Evolutionary conservation across 2,113 vertebrate species (phyloP).

Genomic region (Alethe castanea): DNA sequence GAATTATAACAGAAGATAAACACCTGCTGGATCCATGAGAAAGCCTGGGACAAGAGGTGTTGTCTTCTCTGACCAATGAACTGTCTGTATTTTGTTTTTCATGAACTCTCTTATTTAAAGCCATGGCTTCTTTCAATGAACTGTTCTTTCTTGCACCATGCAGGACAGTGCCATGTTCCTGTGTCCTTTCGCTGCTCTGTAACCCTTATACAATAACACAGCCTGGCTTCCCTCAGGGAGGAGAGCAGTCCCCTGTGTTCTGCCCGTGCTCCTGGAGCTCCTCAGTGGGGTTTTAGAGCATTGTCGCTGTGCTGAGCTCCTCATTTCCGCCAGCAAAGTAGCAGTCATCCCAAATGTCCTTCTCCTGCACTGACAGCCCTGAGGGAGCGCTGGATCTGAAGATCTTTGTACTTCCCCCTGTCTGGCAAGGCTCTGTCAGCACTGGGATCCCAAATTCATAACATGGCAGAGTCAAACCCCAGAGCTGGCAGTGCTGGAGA

Average conservation of each 20-base stretch:
- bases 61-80: too few species aligned
- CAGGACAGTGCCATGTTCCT: too few species aligned
- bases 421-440: not conserved
- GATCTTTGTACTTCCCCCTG: too few species aligned
- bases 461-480: not conserved
- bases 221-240: not conserved
- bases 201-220: too few species aligned
- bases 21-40: too few species aligned
- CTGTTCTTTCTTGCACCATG: too few species aligned
- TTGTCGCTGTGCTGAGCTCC: not conserved
- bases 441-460: not conserved
- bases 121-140: too few species aligned
- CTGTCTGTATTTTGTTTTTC: too few species aligned
- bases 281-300: accelerated
- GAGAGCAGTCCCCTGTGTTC: not conserved
- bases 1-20: too few species aligned
- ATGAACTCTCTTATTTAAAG: too few species aligned
- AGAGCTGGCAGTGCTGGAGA: not conserved
- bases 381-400: accelerated
- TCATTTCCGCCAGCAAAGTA: not conserved
- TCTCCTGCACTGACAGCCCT: accelerated
- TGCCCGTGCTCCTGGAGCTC: not conserved
- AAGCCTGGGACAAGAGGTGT: too few species aligned
- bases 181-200: too few species aligned
- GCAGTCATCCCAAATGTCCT: not conserved